Percentiles rank a stretch among this genome's conserved stretches.
These are phyloP conservation scores for Candoia aspera DNA, from an alignment of 2,113 vertebrate genomes.

Conservation along the genomic window DNA sequence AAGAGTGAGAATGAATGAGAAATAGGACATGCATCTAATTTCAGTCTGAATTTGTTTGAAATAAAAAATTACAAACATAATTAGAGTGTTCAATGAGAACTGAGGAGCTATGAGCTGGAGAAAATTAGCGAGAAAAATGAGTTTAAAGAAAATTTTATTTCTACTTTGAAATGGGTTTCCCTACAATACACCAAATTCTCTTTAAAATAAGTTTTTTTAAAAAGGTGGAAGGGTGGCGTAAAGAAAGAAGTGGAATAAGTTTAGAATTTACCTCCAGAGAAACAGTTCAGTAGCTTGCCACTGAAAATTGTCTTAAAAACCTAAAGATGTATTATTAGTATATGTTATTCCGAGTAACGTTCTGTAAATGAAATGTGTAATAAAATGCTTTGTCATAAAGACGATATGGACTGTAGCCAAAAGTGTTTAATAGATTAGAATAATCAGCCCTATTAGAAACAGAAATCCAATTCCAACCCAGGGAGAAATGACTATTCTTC, in stretches of 20 bases:
- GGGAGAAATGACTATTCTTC: too few species aligned
- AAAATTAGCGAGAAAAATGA: background rate
- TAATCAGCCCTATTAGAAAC: background rate
- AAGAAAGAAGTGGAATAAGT: background rate
- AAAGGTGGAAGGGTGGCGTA: background rate
- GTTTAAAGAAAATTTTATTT: background rate
- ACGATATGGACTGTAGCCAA: background rate
- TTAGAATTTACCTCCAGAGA: background rate
- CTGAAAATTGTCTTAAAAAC: background rate
- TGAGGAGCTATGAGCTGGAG: too few species aligned
- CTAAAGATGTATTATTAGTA: background rate
- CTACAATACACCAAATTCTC: background rate
- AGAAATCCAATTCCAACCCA: too few species aligned
- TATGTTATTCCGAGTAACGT: background rate
- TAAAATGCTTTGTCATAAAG: background rate
- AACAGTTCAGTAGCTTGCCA: background rate
- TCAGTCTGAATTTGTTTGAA: too few species aligned
- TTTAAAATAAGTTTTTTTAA: background rate
- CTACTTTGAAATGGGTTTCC: background rate
- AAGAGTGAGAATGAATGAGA: too few species aligned
- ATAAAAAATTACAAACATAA: too few species aligned
- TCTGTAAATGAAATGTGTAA: background rate
- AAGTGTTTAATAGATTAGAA: background rate
- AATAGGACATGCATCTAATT: too few species aligned
- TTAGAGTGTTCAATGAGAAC: too few species aligned